Conservation (phyloP, 2,113 vertebrate genomes). For the Ondatra zibethicus region DNA sequence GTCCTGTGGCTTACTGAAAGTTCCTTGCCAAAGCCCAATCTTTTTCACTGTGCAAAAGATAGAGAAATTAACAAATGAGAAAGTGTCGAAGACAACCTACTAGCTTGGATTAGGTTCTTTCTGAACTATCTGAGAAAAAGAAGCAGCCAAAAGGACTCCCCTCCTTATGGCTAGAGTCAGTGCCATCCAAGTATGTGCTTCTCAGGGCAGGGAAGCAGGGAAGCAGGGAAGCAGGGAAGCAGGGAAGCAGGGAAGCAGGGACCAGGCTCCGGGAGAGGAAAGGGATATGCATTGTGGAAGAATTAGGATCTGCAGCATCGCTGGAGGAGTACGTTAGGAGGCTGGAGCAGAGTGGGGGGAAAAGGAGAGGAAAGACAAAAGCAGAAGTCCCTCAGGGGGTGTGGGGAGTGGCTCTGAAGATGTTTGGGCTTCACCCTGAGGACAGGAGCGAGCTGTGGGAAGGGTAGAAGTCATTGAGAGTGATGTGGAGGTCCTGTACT, state of each 20-base stretch:
- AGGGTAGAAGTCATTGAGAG: not conserved
- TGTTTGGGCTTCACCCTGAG: not conserved
- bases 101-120: not conserved
- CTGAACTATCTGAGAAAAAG: not conserved
- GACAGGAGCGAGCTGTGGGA: not conserved
- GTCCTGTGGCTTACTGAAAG: not conserved
- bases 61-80: not conserved
- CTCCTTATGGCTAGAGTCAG: not conserved
- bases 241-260: not conserved
- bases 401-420: not conserved
- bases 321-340: not conserved
- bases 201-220: not conserved
- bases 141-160: not conserved
- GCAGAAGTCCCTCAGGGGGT: no score
- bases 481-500: not conserved
- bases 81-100: not conserved
- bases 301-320: not conserved
- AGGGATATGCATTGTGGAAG: not conserved
- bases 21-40: not conserved
- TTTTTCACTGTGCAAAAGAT: not conserved
- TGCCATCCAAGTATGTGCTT: fast-evolving
- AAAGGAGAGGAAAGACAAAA: not conserved
- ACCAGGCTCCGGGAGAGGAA: not conserved
- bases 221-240: not conserved
- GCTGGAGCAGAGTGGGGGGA: not conserved